Evolutionary conservation across 2,888 invertebrate genomes (phyloP).

Genomic region (Meiosimyza decipiens): DNA sequence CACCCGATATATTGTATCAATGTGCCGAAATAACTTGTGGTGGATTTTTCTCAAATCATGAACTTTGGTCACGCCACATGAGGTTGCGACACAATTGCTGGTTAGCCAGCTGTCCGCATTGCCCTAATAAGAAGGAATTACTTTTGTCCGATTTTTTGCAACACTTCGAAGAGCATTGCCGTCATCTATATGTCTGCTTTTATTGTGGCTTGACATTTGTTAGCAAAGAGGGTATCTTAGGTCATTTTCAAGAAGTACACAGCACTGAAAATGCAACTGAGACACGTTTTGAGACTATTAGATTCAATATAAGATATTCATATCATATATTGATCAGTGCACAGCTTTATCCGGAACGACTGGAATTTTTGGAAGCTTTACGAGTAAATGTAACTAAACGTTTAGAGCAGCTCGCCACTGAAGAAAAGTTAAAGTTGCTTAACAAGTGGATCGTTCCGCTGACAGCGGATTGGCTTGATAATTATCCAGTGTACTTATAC

Average conservation of each 20-base stretch:
- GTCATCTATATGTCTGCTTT: slow-evolving; percentile 46
- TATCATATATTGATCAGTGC: slow-evolving; percentile 41
- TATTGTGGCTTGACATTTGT: slow-evolving; percentile 41
- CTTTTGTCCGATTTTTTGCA: slow-evolving; percentile 37
- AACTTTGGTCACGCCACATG: slow-evolving; percentile 49
- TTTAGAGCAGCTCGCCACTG: slow-evolving; percentile 33
- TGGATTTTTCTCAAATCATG: slow-evolving; percentile 47
- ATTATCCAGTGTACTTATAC: slow-evolving; percentile 33
- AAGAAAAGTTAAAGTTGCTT: slow-evolving; percentile 34
- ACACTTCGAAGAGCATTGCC: slow-evolving; percentile 45
- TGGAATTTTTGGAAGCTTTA: slow-evolving; percentile 38
- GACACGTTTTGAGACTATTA: slow-evolving; percentile 41
- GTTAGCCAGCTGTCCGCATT: slow-evolving; percentile 46
- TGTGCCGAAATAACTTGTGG: slow-evolving; percentile 45
- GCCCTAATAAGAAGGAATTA: slow-evolving; percentile 32
- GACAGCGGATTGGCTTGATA: slow-evolving; percentile 41
- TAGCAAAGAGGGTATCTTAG: slow-evolving; percentile 18
- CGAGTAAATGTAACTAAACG: slow-evolving; percentile 38
- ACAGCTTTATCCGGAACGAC: slow-evolving; percentile 30
- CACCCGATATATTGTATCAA: slow-evolving; percentile 46
- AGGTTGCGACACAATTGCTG: slow-evolving; percentile 41
- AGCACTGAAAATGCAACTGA: not conserved
- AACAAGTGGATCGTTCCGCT: slow-evolving; percentile 38
- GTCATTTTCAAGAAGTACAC: slow-evolving; percentile 38
- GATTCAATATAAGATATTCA: slow-evolving; percentile 40